Evolutionary conservation across 2,113 vertebrate species (phyloP).

Genomic region (Perccottus glenii): DNA sequence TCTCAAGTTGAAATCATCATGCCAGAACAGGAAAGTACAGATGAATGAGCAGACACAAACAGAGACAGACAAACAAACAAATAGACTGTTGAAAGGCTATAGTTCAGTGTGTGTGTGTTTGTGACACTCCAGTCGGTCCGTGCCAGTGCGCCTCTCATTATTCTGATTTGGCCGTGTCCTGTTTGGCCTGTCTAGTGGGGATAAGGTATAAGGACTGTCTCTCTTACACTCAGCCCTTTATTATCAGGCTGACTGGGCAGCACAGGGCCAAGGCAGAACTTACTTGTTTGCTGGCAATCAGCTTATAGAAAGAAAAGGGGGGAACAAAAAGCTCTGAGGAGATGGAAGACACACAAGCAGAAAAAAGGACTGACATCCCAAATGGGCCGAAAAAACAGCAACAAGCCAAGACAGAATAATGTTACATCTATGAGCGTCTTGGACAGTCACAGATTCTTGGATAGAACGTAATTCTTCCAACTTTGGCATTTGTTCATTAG

Average conservation of each 20-base stretch:
- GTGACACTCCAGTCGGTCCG: constrained; percentile 69
- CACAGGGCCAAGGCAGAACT: constrained; percentile 51
- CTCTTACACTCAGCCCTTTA: constrained; percentile 66
- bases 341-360: constrained; percentile 7
- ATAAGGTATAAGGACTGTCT: constrained; percentile 69
- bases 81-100: constrained; percentile 62
- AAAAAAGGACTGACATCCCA: constrained; percentile 15
- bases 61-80: constrained; percentile 76
- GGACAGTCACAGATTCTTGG: no score
- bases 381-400: constrained; percentile 1
- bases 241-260: constrained; percentile 70
- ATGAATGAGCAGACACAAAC: constrained; percentile 66
- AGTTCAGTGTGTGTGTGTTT: constrained; percentile 33
- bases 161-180: constrained; percentile 76
- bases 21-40: constrained; percentile 65
- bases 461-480: no score
- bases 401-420: not conserved
- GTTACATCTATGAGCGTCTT: no score
- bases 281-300: constrained; percentile 65
- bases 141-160: constrained; percentile 78
- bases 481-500: no score
- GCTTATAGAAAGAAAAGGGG: constrained; percentile 35
- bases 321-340: constrained; percentile 33
- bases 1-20: constrained; percentile 61
- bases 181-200: constrained; percentile 71